phyloP scores from a whole-genome alignment of 1,140 invertebrate genomes.

The Drosophila ercepeae region DNA sequence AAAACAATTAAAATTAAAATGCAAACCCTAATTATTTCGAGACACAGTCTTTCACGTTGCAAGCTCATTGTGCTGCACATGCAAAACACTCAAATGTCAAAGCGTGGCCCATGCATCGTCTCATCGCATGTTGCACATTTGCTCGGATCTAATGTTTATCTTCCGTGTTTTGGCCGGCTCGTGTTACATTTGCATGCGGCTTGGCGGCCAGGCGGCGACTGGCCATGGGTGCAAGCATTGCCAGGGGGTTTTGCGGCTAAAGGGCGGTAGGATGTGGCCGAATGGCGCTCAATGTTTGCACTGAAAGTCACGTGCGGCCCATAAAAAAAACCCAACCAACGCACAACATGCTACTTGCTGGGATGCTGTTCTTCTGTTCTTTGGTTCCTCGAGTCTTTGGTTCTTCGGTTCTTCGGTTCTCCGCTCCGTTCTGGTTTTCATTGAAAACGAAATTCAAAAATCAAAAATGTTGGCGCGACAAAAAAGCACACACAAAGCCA shows the following conservation, averaged over 20 bases:
- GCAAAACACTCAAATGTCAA: conserved; percentile 30
- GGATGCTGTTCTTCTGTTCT: conserved; percentile 13
- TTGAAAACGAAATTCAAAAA: conserved; percentile 76
- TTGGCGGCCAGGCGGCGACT: no score
- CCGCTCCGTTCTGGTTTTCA: conserved; percentile 46
- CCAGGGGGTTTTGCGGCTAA: background rate
- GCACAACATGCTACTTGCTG: conserved; percentile 55
- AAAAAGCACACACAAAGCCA: conserved; percentile 41
- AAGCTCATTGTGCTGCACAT: conserved; percentile 17
- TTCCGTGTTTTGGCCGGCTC: conserved; percentile 68
- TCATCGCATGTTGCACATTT: conserved; percentile 45
- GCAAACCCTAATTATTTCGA: background rate
- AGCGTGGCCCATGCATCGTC: conserved; percentile 46
- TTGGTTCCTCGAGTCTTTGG: no score
- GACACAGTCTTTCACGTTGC: background rate
- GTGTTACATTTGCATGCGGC: conserved; percentile 51
- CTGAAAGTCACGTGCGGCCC: conserved; percentile 74
- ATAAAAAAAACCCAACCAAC: conserved; percentile 61
- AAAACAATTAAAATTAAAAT: no score
- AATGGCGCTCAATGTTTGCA: conserved; percentile 72
- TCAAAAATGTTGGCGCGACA: conserved; percentile 64
- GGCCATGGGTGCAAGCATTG: no score
- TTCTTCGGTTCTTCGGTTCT: conserved; percentile 9
- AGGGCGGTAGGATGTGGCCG: conserved; percentile 48
- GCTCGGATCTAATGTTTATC: conserved; percentile 70